These are phyloP conservation scores for Athene cunicularia DNA, from an alignment of 2,113 vertebrate species.

Conservation along the genomic window DNA sequence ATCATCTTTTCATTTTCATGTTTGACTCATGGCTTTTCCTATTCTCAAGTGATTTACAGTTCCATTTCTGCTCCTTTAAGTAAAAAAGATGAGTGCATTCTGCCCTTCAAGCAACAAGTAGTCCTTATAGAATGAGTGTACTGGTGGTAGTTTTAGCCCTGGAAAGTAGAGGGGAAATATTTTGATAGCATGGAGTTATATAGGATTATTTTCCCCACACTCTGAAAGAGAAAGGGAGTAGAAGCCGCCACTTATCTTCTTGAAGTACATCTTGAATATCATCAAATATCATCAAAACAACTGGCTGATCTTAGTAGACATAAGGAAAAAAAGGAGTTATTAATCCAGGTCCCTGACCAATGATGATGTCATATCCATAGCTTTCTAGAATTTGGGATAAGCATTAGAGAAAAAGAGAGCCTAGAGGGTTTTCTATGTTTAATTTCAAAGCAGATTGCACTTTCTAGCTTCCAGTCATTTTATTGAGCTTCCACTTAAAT, in stretches of 20 bases:
- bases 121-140: neutral
- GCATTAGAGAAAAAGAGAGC: neutral
- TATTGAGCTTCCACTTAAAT: neutral
- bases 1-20: neutral
- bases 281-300: neutral
- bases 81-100: neutral
- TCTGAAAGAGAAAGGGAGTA: neutral
- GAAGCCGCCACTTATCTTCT: neutral
- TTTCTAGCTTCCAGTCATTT: constrained; percentile 20
- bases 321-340: neutral
- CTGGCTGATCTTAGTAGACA: neutral
- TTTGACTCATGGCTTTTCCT: neutral
- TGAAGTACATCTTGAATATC: neutral
- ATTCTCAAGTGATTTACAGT: neutral
- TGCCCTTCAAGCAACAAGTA: neutral
- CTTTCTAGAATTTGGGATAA: neutral
- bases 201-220: neutral
- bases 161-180: neutral
- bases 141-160: neutral
- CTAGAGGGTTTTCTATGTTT: neutral
- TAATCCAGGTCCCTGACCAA: neutral
- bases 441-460: neutral
- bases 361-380: neutral
- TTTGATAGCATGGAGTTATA: neutral
- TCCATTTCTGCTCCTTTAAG: neutral